Conservation (phyloP, 2,888 invertebrate species). For the Torymus texanus region DNA sequence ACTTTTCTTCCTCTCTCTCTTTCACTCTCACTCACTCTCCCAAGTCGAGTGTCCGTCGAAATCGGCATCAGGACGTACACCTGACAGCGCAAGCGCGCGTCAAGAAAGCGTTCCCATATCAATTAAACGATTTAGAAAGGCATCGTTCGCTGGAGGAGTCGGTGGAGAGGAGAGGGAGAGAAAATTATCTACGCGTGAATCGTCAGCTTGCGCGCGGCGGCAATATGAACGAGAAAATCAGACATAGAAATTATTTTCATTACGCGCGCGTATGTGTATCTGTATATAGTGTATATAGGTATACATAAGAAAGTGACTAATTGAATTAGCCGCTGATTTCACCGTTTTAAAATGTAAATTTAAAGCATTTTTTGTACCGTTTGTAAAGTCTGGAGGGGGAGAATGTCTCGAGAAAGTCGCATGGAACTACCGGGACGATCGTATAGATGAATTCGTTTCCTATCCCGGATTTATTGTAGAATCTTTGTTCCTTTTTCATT, state of each 20-base stretch:
- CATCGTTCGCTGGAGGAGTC: background rate
- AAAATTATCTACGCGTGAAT: slow-evolving; percentile 25
- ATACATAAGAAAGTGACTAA: slow-evolving; percentile 3
- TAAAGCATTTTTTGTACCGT: slow-evolving; percentile 7
- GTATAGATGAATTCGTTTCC: background rate
- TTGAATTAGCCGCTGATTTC: slow-evolving; percentile 44
- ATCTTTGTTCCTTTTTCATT: slow-evolving; percentile 39
- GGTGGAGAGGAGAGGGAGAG: too few relatives aligned
- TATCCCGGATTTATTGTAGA: slow-evolving; percentile 31
- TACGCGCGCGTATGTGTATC: background rate
- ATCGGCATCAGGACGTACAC: background rate
- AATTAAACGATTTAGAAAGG: slow-evolving; percentile 56
- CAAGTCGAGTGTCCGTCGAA: background rate
- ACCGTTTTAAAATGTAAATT: slow-evolving; percentile 43
- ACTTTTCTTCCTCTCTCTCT: background rate
- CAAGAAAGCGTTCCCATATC: slow-evolving; percentile 42
- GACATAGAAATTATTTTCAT: slow-evolving; percentile 34
- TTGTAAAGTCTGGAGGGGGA: background rate
- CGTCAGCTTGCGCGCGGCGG: too few relatives aligned
- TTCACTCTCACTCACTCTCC: slow-evolving; percentile 1
- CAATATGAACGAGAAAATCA: slow-evolving; percentile 21
- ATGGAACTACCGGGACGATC: background rate
- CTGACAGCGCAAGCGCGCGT: slow-evolving; percentile 25
- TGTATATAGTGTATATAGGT: too few relatives aligned
- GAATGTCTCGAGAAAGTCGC: slow-evolving; percentile 29